phyloP scores from a whole-genome alignment of 1,140 invertebrate species.

The Penaeus vannamei region DNA sequence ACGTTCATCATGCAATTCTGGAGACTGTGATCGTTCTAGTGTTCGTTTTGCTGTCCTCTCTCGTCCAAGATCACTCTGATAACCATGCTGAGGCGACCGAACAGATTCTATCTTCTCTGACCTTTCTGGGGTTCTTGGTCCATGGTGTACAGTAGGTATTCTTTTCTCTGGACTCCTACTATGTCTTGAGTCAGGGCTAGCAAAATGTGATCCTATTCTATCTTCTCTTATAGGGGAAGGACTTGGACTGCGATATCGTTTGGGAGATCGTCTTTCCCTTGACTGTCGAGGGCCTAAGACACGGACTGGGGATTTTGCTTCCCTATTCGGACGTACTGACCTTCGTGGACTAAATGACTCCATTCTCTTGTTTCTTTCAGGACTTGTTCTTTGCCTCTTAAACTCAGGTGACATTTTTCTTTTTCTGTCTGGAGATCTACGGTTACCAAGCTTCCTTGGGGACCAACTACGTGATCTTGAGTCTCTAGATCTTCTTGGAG shows the following conservation, averaged over 20 bases:
- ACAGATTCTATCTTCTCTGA: conserved; percentile 1
- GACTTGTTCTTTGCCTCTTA: conserved; percentile 27
- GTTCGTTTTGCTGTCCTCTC: conserved; percentile 19
- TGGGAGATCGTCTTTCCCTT: conserved; percentile 37
- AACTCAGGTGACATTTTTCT: conserved; percentile 42
- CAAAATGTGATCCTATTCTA: neutral
- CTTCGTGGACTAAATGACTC: conserved; percentile 8
- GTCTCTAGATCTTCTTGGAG: conserved; percentile 47
- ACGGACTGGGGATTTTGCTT: conserved; percentile 19
- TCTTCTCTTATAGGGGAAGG: conserved; percentile 15
- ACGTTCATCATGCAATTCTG: conserved; percentile 1
- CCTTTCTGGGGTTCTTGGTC: conserved; percentile 46
- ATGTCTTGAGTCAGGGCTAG: conserved; percentile 27
- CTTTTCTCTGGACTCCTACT: conserved; percentile 36
- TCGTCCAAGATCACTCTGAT: conserved; percentile 1
- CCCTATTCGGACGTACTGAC: neutral
- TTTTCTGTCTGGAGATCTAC: conserved; percentile 39
- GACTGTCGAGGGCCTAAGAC: neutral
- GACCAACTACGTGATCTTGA: conserved; percentile 49
- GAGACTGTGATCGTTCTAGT: conserved; percentile 29
- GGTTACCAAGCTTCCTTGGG: conserved; percentile 25
- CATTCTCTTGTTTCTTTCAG: conserved; percentile 29
- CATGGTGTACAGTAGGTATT: neutral
- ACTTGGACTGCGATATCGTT: conserved; percentile 28
- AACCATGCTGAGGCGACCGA: conserved; percentile 9